Evolutionary conservation across 2,113 vertebrate species (phyloP), one percentile per base, ranked within the genome.

Genomic region (Plecturocebus donacophilus): DNA sequence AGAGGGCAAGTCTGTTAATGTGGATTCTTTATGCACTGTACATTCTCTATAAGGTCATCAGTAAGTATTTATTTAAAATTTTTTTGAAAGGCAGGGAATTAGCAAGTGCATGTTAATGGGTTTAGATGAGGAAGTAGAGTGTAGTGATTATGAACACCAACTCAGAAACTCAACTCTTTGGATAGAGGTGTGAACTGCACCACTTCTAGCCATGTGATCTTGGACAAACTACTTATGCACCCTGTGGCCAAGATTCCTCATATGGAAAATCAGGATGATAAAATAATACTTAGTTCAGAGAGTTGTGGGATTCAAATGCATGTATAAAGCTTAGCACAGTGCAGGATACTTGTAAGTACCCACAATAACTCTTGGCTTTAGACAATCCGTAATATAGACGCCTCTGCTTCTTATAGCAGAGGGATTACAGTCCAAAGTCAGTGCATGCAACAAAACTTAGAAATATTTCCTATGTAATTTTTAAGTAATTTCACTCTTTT

Each of bases 321-420:
- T 56, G 0, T 11, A 14, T 80, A 70, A 11, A 35, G 5, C 7
- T 89, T 64, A 79, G 35, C 12, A 45, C 3, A 58, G 4, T 17
- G 0, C 20, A 71, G 17, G 16, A 6, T 8, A n/a, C 13, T 19
- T 14, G 4, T 11, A 58, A 30, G 11, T 56, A 10, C 6, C 1
- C 6, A 70, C 61, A 64, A 19, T 17, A 19, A 80, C 8, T 58
- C 8, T 66, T 87, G 14, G 21, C 7, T 76, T 47, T 84, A 47
- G 25, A 30, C 8, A 54, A 14, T 71, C 49, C 77, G 0, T 80
- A 75, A 38, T 52, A 4, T 13, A 86, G 45, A 92, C 5, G 42
- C 32, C 3, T 49, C 4, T 32, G 9, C 77, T 7, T 77, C 6
- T 70, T 80, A 52, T 25, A 42, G 42, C 42, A 42, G 3, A 81